Percentiles rank a stretch among this genome's conserved stretches.
These are phyloP conservation scores for Jacana jacana DNA, from an alignment of 2,113 vertebrate genomes.

Conservation along the genomic window DNA sequence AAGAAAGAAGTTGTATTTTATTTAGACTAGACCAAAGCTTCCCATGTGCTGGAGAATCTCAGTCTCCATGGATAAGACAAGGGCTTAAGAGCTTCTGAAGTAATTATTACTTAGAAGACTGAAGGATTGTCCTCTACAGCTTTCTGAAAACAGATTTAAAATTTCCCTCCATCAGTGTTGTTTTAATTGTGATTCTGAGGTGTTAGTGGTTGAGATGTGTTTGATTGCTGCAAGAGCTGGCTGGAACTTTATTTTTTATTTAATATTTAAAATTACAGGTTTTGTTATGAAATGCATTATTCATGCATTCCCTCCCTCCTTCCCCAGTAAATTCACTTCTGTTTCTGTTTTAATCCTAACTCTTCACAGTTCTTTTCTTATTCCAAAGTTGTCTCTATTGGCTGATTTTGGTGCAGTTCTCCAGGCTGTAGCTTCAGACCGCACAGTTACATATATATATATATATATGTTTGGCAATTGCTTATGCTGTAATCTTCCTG, in stretches of 20 bases:
- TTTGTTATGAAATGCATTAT: background rate
- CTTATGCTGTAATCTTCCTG: background rate
- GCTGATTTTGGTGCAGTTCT: background rate
- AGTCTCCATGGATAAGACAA: background rate
- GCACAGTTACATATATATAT: no score
- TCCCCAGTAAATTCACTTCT: fast-evolving
- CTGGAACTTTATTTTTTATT: background rate
- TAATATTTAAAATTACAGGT: background rate
- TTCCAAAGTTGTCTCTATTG: background rate
- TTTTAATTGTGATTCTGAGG: background rate
- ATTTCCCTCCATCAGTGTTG: background rate
- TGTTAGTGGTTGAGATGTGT: background rate
- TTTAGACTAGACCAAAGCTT: background rate
- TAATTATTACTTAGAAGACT: background rate
- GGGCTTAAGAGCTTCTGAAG: slow-evolving; percentile 25
- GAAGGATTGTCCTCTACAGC: background rate
- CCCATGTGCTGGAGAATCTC: background rate
- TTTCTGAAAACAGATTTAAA: background rate
- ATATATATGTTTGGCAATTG: background rate
- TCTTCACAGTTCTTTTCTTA: background rate
- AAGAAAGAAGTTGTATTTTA: background rate
- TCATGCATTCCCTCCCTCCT: background rate
- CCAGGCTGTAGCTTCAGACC: background rate
- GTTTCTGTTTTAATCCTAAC: background rate
- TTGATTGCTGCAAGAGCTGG: background rate